phyloP scores from a whole-genome alignment of 2,797 vertebrate genomes.

The Poecilia gillii region DNA sequence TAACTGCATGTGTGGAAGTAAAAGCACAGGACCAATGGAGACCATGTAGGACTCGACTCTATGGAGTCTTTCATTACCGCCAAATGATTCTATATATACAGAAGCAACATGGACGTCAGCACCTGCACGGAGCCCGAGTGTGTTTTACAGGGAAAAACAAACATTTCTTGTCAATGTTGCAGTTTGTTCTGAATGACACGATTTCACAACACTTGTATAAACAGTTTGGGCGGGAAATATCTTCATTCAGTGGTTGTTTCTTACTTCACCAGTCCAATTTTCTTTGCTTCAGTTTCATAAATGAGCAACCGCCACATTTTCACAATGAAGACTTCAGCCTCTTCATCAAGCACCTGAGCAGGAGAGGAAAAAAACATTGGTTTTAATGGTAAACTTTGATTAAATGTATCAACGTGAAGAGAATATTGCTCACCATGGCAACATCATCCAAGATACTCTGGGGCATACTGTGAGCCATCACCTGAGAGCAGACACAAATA shows the following conservation, averaged over 20 bases:
- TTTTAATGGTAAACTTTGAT: neutral
- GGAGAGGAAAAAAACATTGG: neutral
- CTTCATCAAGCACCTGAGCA: conserved; percentile 95
- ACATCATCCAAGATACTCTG: conserved; percentile 98
- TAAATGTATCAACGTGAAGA: neutral
- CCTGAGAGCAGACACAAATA: conserved; percentile 76
- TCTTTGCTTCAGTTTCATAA: conserved; percentile 99
- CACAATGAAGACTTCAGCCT: conserved; percentile 99
- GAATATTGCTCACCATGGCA: conserved; percentile 91
- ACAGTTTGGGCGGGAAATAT: conserved; percentile 14
- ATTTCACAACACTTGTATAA: conserved; percentile 55
- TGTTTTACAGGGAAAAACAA: conserved; percentile 11
- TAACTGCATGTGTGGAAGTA: conserved; percentile 25
- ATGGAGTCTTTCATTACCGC: conserved; percentile 14
- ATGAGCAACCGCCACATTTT: conserved; percentile 99
- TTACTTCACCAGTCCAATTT: conserved; percentile 98
- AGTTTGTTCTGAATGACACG: conserved; percentile 45
- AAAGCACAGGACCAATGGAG: conserved; percentile 12
- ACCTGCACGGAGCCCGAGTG: conserved; percentile 42
- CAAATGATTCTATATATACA: conserved; percentile 49
- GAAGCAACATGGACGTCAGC: conserved; percentile 46
- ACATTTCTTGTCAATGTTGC: conserved; percentile 26
- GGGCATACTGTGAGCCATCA: conserved; percentile 97
- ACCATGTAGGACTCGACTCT: neutral
- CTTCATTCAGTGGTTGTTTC: conserved; percentile 40